A percentile compares a stretch with the other conserved stretches of the same genome.
Evolutionary conservation across 2,888 invertebrate genomes (phyloP).

Genomic region (Urechis unicinctus): DNA sequence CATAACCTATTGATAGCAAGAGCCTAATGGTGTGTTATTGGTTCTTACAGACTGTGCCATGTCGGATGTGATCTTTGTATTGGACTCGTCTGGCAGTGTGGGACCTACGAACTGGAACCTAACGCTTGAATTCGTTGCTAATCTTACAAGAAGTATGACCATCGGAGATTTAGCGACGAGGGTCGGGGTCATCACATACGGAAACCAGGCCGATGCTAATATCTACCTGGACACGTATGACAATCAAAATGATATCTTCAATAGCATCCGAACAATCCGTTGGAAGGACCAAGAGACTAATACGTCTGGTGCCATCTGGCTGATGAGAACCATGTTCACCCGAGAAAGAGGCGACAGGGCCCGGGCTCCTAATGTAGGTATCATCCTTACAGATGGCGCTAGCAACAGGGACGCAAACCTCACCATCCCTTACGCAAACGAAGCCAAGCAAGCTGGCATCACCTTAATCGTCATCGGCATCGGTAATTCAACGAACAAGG

Average conservation of each 20-base stretch:
- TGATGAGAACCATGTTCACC: slow-evolving; percentile 31
- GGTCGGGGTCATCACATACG: slow-evolving; percentile 14
- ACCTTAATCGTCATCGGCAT: slow-evolving; percentile 18
- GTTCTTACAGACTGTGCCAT: neutral
- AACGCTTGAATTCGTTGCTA: slow-evolving; percentile 8
- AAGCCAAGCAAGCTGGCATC: slow-evolving; percentile 12
- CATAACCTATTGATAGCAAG: no score
- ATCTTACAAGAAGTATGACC: slow-evolving; percentile 7
- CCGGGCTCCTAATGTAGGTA: slow-evolving; percentile 26
- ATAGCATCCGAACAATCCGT: slow-evolving; percentile 6
- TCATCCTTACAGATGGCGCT: slow-evolving; percentile 36
- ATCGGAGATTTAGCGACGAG: slow-evolving; percentile 10
- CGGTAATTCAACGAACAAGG: slow-evolving; percentile 8
- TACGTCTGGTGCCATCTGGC: slow-evolving; percentile 12
- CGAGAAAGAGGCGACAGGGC: slow-evolving; percentile 31
- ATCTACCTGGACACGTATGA: slow-evolving; percentile 13
- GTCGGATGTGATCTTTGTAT: slow-evolving; percentile 13
- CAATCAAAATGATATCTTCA: slow-evolving; percentile 1
- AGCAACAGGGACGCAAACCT: slow-evolving; percentile 26
- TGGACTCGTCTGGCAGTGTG: slow-evolving; percentile 19
- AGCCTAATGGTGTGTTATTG: no score
- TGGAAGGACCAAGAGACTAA: slow-evolving; percentile 15
- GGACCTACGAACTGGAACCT: slow-evolving; percentile 4
- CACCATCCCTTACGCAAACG: slow-evolving; percentile 15
- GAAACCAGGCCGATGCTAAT: slow-evolving; percentile 10